phyloP scores from a whole-genome alignment of 2,888 invertebrate species.

The Drosophila maculinotata region DNA sequence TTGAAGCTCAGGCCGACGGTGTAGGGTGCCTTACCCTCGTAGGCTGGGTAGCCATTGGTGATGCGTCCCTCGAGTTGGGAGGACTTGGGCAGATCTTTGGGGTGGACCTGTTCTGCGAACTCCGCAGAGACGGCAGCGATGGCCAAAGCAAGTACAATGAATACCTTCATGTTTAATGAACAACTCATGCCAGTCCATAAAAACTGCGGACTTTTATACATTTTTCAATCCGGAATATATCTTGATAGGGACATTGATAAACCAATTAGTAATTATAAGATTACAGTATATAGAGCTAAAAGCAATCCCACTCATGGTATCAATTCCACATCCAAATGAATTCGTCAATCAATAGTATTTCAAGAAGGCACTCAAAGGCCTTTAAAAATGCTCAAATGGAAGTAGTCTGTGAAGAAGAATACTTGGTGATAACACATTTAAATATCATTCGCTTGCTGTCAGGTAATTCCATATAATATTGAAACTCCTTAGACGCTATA shows the following conservation, averaged over 20 bases:
- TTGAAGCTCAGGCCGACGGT: conserved; percentile 73
- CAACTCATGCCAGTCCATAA: conserved; percentile 7
- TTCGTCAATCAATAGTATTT: conserved; percentile 4
- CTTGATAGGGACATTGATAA: conserved; percentile 9
- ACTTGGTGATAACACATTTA: not conserved
- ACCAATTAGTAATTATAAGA: conserved; percentile 12
- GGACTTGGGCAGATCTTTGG: conserved; percentile 26
- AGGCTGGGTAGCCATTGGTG: conserved; percentile 60
- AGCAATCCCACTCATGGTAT: not conserved
- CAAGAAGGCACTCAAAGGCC: not conserved
- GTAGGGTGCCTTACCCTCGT: conserved; percentile 70
- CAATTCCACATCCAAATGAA: conserved; percentile 4
- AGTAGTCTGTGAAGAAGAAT: not conserved
- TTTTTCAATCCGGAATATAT: conserved; percentile 1
- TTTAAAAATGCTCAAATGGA: not conserved
- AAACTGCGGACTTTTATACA: conserved; percentile 14
- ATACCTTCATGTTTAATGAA: conserved; percentile 26
- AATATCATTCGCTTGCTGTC: not conserved
- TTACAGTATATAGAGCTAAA: not conserved
- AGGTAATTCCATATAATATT: too few relatives aligned
- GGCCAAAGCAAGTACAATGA: conserved; percentile 28
- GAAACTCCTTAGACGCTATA: not conserved
- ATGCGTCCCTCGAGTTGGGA: conserved; percentile 50
- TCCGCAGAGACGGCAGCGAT: conserved; percentile 30
- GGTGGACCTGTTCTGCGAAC: conserved; percentile 27